These are phyloP conservation scores for Nothocercus julius DNA, from an alignment of 2,113 vertebrate genomes.

Conservation along the genomic window DNA sequence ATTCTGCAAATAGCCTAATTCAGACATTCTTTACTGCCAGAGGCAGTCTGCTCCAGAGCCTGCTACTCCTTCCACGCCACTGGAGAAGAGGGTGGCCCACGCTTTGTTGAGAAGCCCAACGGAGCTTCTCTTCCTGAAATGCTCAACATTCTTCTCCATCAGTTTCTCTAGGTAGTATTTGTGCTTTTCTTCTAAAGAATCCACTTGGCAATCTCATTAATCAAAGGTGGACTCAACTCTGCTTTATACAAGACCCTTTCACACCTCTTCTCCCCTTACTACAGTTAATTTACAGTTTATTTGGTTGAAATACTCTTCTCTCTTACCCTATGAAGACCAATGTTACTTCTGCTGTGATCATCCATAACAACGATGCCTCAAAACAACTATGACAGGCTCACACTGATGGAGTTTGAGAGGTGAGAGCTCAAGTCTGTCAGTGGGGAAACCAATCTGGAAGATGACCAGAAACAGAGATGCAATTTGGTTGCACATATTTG, in stretches of 20 bases:
- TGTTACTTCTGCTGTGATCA: background rate
- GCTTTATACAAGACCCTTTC: slow-evolving; percentile 22
- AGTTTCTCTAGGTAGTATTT: slow-evolving; percentile 24
- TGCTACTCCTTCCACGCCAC: slow-evolving; percentile 20
- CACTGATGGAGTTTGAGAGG: background rate
- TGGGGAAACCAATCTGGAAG: background rate
- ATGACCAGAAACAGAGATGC: background rate
- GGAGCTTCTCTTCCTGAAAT: slow-evolving; percentile 20
- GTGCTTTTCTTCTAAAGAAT: slow-evolving; percentile 64
- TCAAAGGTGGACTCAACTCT: slow-evolving; percentile 41
- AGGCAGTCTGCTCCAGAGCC: background rate
- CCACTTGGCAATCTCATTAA: slow-evolving; percentile 54
- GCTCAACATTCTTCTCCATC: background rate
- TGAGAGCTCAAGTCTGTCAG: background rate
- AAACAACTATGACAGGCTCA: background rate
- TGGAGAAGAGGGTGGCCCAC: background rate
- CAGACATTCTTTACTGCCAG: slow-evolving; percentile 21
- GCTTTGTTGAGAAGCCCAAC: background rate
- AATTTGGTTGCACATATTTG: background rate
- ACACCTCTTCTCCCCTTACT: slow-evolving; percentile 17
- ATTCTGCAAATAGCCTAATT: slow-evolving; percentile 30
- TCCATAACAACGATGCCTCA: background rate
- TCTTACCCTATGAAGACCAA: background rate
- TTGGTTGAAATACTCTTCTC: background rate
- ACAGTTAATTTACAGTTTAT: slow-evolving; percentile 54